Evolutionary conservation across 2,797 vertebrate genomes (phyloP).

Genomic region (Ambastaia sidthimunki): DNA sequence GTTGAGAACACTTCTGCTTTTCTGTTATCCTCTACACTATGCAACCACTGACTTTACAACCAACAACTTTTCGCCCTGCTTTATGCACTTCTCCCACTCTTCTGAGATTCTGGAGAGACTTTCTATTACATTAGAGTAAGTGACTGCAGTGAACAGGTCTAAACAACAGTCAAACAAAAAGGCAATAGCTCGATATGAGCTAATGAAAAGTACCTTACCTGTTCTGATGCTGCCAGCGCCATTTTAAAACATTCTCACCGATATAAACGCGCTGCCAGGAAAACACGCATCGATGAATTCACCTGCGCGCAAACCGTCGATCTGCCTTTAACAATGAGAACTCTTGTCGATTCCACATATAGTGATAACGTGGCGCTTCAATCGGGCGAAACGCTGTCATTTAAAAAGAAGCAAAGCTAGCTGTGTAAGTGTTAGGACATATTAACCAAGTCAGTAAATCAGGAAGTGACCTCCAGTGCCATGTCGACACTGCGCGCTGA

Average conservation of each 20-base stretch:
- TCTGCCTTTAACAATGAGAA: constrained; percentile 1
- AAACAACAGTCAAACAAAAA: neutral
- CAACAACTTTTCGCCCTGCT: constrained; percentile 11
- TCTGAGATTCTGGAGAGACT: neutral
- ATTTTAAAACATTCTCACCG: constrained; percentile 83
- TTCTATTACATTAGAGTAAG: neutral
- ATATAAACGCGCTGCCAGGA: constrained; percentile 70
- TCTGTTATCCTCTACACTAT: neutral
- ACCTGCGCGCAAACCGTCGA: constrained; percentile 63
- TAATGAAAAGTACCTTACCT: constrained; percentile 67
- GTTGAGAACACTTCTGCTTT: neutral
- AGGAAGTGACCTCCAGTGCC: constrained; percentile 47
- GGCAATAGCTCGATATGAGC: neutral
- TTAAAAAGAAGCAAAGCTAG: neutral
- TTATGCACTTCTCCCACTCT: neutral
- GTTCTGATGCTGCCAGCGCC: constrained; percentile 78
- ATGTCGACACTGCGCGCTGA: constrained; percentile 7
- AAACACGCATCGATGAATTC: constrained; percentile 67
- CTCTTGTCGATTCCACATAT: neutral
- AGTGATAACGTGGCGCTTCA: neutral
- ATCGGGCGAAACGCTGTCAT: neutral
- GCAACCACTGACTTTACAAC: neutral
- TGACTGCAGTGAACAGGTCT: too few relatives aligned
- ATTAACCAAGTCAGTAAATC: constrained; percentile 31
- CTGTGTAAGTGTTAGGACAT: constrained; percentile 28